Conservation (phyloP, 2,113 vertebrate genomes). For the Zosterops japonicus region DNA sequence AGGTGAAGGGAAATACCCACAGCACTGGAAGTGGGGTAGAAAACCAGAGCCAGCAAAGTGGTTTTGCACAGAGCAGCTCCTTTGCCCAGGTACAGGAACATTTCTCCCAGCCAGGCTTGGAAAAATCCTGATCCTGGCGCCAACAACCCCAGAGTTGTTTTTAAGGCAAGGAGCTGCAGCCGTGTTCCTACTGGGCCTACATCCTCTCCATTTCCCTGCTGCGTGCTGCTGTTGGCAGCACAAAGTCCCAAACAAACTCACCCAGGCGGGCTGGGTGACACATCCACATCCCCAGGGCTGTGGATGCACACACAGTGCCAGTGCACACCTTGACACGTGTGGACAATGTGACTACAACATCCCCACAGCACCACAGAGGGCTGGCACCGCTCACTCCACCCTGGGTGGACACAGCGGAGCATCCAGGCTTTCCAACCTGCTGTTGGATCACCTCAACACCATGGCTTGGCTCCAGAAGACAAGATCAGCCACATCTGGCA, state of each 20-base stretch:
- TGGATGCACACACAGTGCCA: fast-evolving
- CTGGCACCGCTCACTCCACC: fast-evolving
- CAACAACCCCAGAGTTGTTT: background rate
- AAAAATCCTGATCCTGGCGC: background rate
- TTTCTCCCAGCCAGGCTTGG: background rate
- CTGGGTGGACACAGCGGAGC: fast-evolving
- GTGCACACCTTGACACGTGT: fast-evolving
- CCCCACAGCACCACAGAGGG: fast-evolving
- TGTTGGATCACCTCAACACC: background rate
- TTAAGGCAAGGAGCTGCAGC: background rate
- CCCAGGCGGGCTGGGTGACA: background rate
- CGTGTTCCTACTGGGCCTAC: background rate
- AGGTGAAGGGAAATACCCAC: background rate
- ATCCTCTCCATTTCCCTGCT: background rate
- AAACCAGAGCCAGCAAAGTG: background rate
- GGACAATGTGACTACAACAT: fast-evolving
- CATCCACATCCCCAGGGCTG: background rate
- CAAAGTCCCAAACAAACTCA: background rate
- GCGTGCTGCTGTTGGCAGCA: background rate
- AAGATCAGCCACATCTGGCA: background rate
- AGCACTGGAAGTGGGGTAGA: background rate
- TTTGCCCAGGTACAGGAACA: background rate
- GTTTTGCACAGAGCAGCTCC: background rate
- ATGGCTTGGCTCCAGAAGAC: background rate
- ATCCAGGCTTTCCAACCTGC: background rate